Evolutionary conservation across 2,113 vertebrate species (phyloP).

Genomic region (Pleuronectes platessa): DNA sequence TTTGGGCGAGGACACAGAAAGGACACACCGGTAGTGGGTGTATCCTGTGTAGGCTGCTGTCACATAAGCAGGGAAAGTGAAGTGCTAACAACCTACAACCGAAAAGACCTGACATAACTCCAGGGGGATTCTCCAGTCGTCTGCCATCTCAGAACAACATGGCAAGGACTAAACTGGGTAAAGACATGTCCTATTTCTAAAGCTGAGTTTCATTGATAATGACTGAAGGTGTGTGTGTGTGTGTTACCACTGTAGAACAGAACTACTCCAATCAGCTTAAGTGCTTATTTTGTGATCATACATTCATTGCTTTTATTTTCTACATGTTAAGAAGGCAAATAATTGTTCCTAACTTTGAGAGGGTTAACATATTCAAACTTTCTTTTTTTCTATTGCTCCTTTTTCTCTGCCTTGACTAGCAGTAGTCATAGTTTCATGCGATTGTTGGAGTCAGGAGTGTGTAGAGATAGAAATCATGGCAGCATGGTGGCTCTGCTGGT

Average conservation of each 20-base stretch:
- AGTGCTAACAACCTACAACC: background rate
- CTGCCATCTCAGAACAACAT: constrained; percentile 24
- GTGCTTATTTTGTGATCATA: too few relatives aligned
- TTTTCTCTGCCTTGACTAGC: background rate
- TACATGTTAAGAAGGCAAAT: background rate
- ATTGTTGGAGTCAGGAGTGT: constrained; percentile 1
- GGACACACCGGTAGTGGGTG: constrained; percentile 32
- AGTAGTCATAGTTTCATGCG: background rate
- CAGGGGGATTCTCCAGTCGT: background rate
- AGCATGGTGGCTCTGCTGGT: constrained; percentile 14
- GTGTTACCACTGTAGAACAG: background rate
- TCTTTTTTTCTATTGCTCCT: background rate
- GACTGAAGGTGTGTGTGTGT: background rate
- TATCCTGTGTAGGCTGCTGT: constrained; percentile 16
- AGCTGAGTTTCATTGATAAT: constrained; percentile 6
- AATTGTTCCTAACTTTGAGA: background rate
- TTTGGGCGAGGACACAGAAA: background rate
- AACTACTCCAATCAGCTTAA: too few relatives aligned
- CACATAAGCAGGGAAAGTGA: background rate
- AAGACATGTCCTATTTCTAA: constrained; percentile 7
- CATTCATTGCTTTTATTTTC: background rate
- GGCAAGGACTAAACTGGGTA: constrained; percentile 39
- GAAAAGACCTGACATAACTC: too few relatives aligned
- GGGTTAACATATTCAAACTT: background rate
- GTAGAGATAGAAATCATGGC: constrained; percentile 9